Evolutionary conservation across 1,140 invertebrate genomes (phyloP).

Genomic region (Neuroterus valhalla): DNA sequence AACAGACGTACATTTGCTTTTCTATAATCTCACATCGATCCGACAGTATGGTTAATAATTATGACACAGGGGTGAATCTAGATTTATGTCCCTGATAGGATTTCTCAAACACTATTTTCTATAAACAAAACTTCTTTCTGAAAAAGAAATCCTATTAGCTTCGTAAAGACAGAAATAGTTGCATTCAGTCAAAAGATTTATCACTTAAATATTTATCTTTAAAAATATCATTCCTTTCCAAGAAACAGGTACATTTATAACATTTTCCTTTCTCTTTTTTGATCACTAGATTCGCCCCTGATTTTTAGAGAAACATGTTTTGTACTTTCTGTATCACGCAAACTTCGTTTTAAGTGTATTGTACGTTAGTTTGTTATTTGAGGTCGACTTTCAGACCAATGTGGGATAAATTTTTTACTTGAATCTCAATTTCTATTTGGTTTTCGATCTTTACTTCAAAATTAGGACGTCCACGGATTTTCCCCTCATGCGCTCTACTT

Average conservation of each 20-base stretch:
- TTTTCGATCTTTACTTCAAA: neutral
- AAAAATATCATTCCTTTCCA: slow-evolving; percentile 17
- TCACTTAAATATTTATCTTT: slow-evolving; percentile 11
- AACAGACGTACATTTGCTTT: slow-evolving; percentile 10
- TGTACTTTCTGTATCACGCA: slow-evolving; percentile 30
- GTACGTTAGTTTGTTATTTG: slow-evolving; percentile 18
- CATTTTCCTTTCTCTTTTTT: neutral
- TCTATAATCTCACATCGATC: neutral
- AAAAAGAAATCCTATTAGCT: slow-evolving; percentile 15
- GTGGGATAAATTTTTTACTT: neutral
- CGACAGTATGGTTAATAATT: slow-evolving; percentile 12
- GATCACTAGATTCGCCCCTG: neutral
- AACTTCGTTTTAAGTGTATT: slow-evolving; percentile 15
- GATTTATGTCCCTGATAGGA: neutral
- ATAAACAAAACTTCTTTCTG: neutral
- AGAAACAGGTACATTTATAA: slow-evolving; percentile 27
- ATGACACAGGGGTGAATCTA: slow-evolving; percentile 13
- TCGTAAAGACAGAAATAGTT: slow-evolving; percentile 8
- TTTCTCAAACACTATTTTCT: neutral
- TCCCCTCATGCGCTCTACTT: too few species aligned
- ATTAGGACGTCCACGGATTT: too few species aligned
- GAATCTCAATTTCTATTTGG: neutral
- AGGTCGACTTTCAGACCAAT: slow-evolving; percentile 1
- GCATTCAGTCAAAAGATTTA: slow-evolving; percentile 17
- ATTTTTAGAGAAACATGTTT: slow-evolving; percentile 26